Percentiles rank a stretch among this genome's conserved stretches.
Evolutionary conservation across 2,888 invertebrate species (phyloP).

Genomic region (Brenthis daphne): DNA sequence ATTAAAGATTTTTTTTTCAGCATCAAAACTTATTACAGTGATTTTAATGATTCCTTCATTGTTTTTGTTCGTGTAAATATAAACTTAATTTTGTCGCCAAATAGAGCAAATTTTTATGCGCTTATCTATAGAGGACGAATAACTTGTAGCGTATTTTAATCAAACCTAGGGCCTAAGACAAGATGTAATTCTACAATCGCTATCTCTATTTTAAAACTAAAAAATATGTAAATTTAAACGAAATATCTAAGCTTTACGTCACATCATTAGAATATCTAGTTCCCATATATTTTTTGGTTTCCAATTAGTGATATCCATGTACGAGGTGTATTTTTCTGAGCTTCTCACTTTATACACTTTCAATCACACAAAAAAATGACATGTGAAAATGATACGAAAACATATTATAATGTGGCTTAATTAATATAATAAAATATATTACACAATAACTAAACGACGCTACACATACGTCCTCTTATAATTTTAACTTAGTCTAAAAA

Average conservation of each 20-base stretch:
- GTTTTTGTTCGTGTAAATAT: background rate
- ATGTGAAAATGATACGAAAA: slow-evolving; percentile 1
- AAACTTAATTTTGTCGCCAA: background rate
- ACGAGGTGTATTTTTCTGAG: too few relatives aligned
- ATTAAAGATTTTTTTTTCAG: too few relatives aligned
- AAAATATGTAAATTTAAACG: too few relatives aligned
- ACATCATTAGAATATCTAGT: too few relatives aligned
- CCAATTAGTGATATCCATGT: too few relatives aligned
- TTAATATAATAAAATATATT: background rate
- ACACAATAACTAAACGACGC: slow-evolving; percentile 12
- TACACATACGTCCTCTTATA: slow-evolving; percentile 16
- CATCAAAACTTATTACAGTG: too few relatives aligned
- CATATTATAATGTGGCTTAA: slow-evolving; percentile 4
- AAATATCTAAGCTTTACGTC: too few relatives aligned
- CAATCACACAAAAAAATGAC: background rate
- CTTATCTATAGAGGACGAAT: background rate
- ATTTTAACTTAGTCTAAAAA: slow-evolving; percentile 52
- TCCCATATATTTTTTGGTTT: too few relatives aligned
- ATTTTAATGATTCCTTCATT: background rate
- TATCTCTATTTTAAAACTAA: too few relatives aligned
- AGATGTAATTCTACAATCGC: too few relatives aligned
- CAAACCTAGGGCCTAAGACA: slow-evolving; percentile 1
- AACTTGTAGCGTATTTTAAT: background rate
- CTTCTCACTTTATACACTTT: background rate
- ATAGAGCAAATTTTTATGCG: background rate